A percentile compares a stretch with the other conserved stretches of the same genome.
These are phyloP conservation scores for Cepaea hortensis DNA, from an alignment of 2,888 invertebrate species.

Conservation along the genomic window DNA sequence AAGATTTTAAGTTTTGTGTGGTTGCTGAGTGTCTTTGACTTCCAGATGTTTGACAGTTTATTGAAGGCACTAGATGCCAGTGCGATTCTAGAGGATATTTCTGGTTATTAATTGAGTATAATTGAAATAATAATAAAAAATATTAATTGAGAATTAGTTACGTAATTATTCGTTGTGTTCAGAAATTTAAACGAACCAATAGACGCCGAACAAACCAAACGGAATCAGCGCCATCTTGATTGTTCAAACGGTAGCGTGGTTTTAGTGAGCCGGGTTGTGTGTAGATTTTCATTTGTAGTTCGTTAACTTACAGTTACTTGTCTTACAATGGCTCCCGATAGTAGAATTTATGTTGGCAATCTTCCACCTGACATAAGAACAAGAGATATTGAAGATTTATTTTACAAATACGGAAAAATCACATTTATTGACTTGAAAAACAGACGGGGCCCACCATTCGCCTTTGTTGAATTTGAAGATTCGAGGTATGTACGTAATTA, in stretches of 20 bases:
- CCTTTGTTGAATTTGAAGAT: constrained; percentile 99
- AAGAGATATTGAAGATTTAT: constrained; percentile 98
- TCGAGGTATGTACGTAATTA: constrained; percentile 84
- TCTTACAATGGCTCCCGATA: constrained; percentile 51
- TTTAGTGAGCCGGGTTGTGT: background rate
- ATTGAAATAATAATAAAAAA: no score
- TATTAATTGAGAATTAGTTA: no score
- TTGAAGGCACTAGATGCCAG: no score
- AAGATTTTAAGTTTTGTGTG: no score
- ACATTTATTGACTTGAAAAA: constrained; percentile 98
- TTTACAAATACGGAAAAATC: constrained; percentile 98
- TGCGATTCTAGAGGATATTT: no score
- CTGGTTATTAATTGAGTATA: no score
- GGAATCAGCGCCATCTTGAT: constrained; percentile 19
- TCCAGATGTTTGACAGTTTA: no score
- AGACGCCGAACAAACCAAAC: background rate
- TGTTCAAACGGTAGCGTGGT: background rate
- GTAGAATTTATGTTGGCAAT: constrained; percentile 95
- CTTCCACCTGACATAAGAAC: constrained; percentile 98
- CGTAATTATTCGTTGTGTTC: no score
- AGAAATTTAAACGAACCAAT: background rate
- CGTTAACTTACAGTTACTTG: background rate
- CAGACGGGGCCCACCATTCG: constrained; percentile 95
- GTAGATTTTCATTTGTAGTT: background rate
- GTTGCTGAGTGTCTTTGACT: no score